These are phyloP conservation scores for Drosophila yooni DNA, from an alignment of 2,888 invertebrate species.

Conservation along the genomic window DNA sequence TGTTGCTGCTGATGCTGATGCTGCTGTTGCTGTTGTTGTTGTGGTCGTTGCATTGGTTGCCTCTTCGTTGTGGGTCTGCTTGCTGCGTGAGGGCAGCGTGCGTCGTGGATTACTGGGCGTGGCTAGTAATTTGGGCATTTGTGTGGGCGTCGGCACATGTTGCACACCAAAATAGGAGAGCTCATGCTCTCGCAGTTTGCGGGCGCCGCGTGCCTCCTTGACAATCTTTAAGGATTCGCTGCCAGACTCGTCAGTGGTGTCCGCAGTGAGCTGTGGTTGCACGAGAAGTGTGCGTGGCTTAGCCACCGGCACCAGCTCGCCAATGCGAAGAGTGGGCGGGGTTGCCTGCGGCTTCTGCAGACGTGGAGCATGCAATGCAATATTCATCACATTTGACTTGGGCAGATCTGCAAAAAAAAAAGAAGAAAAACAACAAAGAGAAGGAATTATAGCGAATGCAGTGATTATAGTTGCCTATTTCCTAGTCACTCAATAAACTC, in stretches of 20 bases:
- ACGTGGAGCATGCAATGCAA: slow-evolving; percentile 82
- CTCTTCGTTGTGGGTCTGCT: slow-evolving; percentile 45
- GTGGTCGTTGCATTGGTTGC: slow-evolving; percentile 26
- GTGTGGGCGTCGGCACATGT: slow-evolving; percentile 49
- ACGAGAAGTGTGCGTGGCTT: slow-evolving; percentile 79
- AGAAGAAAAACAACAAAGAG: neutral
- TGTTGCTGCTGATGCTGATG: slow-evolving; percentile 13
- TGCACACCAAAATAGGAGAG: slow-evolving; percentile 87
- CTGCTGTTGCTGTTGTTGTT: slow-evolving; percentile 8
- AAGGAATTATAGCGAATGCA: neutral
- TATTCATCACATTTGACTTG: slow-evolving; percentile 84
- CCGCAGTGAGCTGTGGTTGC: slow-evolving; percentile 55
- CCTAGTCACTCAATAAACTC: slow-evolving; percentile 64
- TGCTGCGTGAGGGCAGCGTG: slow-evolving; percentile 69
- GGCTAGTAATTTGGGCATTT: slow-evolving; percentile 19
- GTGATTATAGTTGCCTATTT: slow-evolving; percentile 29
- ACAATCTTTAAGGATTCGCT: slow-evolving; percentile 81
- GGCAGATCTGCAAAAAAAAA: slow-evolving; percentile 76
- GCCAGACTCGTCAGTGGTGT: slow-evolving; percentile 59
- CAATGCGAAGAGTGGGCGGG: slow-evolving; percentile 67
- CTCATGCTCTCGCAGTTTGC: slow-evolving; percentile 87
- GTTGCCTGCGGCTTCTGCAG: slow-evolving; percentile 67
- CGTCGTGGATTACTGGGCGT: slow-evolving; percentile 59
- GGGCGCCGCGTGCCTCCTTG: slow-evolving; percentile 84
- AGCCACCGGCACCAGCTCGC: slow-evolving; percentile 78